Evolutionary conservation across 1,140 invertebrate genomes (phyloP).

Genomic region (Drusus annulatus): DNA sequence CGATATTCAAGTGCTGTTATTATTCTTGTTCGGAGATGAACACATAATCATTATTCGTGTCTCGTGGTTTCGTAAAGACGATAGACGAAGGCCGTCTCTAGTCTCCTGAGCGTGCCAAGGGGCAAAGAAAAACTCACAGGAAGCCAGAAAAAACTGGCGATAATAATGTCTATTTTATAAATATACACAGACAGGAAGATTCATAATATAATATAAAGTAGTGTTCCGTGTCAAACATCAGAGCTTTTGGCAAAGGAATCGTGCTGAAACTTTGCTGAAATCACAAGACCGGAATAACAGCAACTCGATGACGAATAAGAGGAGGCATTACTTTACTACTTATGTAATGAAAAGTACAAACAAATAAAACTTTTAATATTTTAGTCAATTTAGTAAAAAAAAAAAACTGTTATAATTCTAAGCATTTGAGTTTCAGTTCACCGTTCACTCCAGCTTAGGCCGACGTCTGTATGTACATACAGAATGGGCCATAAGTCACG

Average conservation of each 20-base stretch:
- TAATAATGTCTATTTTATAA: not conserved
- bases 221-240: not conserved
- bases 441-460: no score
- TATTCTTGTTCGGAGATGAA: not conserved
- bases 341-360: no score
- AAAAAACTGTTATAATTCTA: no score
- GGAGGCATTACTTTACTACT: not conserved
- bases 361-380: no score
- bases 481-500: no score
- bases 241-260: not conserved
- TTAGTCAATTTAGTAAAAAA: no score
- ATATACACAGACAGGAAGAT: conserved; percentile 9
- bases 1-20: not conserved
- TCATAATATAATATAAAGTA: not conserved
- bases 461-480: no score
- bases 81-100: conserved; percentile 4
- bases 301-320: not conserved
- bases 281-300: not conserved
- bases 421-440: no score
- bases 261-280: conserved; percentile 10
- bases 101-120: conserved; percentile 15
- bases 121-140: not conserved
- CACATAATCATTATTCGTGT: not conserved
- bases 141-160: not conserved
- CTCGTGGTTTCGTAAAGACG: not conserved